Evolutionary conservation across 2,113 vertebrate genomes (phyloP).

Genomic region (Rhombomys opimus): DNA sequence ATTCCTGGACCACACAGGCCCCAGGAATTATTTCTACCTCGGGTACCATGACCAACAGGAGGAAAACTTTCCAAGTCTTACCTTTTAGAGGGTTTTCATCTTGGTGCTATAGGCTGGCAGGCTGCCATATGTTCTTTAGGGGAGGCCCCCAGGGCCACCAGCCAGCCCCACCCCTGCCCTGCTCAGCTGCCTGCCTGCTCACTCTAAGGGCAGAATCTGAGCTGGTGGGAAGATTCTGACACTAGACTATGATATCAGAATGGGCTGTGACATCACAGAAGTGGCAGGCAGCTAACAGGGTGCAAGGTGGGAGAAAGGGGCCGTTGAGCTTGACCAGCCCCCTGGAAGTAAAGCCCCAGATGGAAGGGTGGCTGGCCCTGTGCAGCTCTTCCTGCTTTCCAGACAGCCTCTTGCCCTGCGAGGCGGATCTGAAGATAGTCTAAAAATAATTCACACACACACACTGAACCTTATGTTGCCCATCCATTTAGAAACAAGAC

Average conservation of each 20-base stretch:
- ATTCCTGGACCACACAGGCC: not conserved
- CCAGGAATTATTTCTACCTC: not conserved
- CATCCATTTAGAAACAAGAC: not conserved
- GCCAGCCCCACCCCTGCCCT: not conserved
- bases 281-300: not conserved
- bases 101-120: not conserved
- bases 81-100: constrained; percentile 69
- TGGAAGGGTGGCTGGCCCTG: not conserved
- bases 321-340: not conserved
- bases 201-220: constrained; percentile 35
- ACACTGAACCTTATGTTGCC: not conserved
- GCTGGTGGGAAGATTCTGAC: not conserved
- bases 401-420: fast-evolving
- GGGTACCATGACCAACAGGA: not conserved
- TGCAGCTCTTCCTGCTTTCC: not conserved
- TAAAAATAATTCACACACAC: not conserved
- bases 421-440: not conserved
- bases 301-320: not conserved
- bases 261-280: constrained; percentile 61
- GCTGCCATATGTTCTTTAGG: constrained; percentile 57
- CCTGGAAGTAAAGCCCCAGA: not conserved
- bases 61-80: constrained; percentile 24
- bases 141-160: constrained; percentile 37
- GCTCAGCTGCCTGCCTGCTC: not conserved
- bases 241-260: constrained; percentile 70